Base-by-base conservation (phyloP, 2,888 invertebrate species). In the Dorcus parallelipipedus region DNA sequence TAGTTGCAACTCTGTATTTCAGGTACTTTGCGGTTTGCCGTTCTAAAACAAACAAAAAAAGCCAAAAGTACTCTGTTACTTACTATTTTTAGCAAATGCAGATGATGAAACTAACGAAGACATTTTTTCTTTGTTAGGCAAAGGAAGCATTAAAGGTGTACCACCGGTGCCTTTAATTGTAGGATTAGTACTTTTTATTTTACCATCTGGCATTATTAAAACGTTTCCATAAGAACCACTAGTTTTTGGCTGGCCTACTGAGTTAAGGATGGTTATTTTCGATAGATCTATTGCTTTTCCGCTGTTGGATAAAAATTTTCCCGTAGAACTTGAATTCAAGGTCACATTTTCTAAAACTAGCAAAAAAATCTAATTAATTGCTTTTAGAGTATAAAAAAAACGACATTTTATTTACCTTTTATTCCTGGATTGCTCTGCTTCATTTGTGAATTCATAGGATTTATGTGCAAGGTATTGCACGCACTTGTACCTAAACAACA, bases 271-370 rank as follows among this genome's bases (percentile, higher is more conserved):
- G 39, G 74, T 72, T 49, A 75, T 66, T 68, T 76, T 76, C 5
- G 75, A 74, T 50, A 76, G 60, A 65, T 77, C 76, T 2, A 78
- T 67, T 9, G 71, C 66, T 52, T 73, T 66, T n/a, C 71, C 70
- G 10, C 65, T 10, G 57, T 69, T 72, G 6, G 72, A 64, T 38
- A 74, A 56, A 39, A 75, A 54, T 64, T 75, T 76, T 5, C 69
- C 64, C 9, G 69, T 59, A 3, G 68, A 59, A 55, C 59, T 67
- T 40, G 69, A 61, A 52, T 70, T 69, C 38, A 78, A 57, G 8
- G 74, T 71, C n/a, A 78, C 70, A 59, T 77, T 77, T 67, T 78
- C 78, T 38, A 78, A 64, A 54, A 78, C 78, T 78, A 62, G 54
- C 69, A 57, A 38, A 48, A 48, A 48, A 53, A 9, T 3, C 9